Percentiles rank a stretch among this genome's conserved stretches.
These are phyloP conservation scores for Dimorphilus gyrociliatus DNA, from an alignment of 2,888 invertebrate genomes.

Conservation along the genomic window DNA sequence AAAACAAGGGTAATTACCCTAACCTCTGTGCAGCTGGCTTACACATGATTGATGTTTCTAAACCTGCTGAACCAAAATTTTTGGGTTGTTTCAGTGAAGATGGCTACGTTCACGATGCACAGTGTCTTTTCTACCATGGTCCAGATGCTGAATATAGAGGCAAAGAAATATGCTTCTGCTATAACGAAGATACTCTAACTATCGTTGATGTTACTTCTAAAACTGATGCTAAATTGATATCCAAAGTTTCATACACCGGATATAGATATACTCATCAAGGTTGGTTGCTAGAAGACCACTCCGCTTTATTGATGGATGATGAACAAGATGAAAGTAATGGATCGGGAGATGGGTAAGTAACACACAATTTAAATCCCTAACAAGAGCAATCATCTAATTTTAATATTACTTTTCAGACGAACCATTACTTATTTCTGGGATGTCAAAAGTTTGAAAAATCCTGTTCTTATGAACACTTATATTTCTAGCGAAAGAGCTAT, in stretches of 20 bases:
- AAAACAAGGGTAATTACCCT: neutral
- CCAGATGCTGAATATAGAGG: conserved; percentile 5
- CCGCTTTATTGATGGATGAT: conserved; percentile 4
- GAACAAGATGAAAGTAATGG: conserved; percentile 4
- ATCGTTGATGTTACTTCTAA: conserved; percentile 8
- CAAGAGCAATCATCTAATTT: neutral
- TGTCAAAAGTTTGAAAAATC: conserved; percentile 3
- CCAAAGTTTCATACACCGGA: too few relatives aligned
- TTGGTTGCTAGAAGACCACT: conserved; percentile 5
- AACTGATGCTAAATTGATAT: too few relatives aligned
- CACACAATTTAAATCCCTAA: neutral
- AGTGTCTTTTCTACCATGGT: conserved; percentile 7
- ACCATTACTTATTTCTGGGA: conserved; percentile 8
- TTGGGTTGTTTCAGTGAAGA: conserved; percentile 7
- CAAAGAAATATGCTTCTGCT: conserved; percentile 7
- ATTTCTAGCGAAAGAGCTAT: conserved; percentile 4
- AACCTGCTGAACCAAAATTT: conserved; percentile 4
- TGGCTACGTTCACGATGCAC: conserved; percentile 8
- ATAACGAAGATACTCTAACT: conserved; percentile 8
- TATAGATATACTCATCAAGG: too few relatives aligned
- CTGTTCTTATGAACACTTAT: conserved; percentile 3
- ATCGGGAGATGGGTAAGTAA: conserved; percentile 4
- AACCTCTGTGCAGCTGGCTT: conserved; percentile 6
- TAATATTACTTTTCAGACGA: neutral
- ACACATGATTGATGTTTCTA: conserved; percentile 7